Conservation (phyloP, 2,113 vertebrate genomes). For the Platysteira castanea region DNA sequence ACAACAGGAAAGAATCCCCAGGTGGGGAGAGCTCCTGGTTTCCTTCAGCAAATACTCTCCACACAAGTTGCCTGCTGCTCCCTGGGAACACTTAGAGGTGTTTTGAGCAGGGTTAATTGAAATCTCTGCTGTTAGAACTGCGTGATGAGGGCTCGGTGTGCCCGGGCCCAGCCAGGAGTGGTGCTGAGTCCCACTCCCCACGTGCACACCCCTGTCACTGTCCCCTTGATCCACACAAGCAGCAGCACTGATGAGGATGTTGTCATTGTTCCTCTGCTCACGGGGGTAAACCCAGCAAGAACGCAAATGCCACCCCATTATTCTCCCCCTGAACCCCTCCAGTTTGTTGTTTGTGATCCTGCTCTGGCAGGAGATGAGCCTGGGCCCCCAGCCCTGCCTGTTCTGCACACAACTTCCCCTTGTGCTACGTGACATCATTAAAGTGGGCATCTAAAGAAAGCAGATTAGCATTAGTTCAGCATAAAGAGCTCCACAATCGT, state of each 20-base stretch:
- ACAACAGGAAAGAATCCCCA: neutral
- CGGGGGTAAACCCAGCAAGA: neutral
- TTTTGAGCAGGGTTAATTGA: neutral
- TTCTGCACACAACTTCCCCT: neutral
- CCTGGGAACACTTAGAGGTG: neutral
- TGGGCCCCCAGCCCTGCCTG: neutral
- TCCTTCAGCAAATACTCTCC: neutral
- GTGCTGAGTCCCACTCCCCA: neutral
- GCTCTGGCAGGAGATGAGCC: neutral
- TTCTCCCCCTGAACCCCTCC: neutral
- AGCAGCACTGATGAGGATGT: neutral
- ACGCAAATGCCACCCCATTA: neutral
- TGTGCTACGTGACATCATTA: accelerated
- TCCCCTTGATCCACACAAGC: neutral
- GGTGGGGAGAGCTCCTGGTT: neutral
- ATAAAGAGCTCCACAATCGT: neutral
- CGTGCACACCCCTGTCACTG: neutral
- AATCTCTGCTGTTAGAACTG: neutral
- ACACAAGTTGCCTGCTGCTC: neutral
- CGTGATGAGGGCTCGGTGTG: neutral
- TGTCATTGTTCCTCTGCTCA: neutral
- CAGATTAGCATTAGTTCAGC: neutral
- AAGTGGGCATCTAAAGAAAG: neutral
- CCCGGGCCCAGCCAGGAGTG: neutral
- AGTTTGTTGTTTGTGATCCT: neutral